phyloP scores from a whole-genome alignment of 1,140 invertebrate genomes.

The Listronotus bonariensis region DNA sequence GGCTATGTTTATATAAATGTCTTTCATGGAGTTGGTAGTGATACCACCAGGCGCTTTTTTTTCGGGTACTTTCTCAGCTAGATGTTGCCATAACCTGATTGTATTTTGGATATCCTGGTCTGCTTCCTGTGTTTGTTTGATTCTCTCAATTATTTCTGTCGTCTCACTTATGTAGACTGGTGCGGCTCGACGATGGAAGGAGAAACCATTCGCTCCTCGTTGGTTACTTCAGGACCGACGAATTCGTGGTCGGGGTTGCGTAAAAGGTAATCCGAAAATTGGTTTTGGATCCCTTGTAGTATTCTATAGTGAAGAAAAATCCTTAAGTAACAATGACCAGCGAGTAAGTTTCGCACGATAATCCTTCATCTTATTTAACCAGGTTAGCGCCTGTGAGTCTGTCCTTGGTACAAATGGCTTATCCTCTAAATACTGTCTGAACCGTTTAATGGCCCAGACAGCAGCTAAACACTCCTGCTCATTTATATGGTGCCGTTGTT shows the following conservation, averaged over 20 bases:
- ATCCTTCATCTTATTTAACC: constrained; percentile 43
- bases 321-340: constrained; percentile 44
- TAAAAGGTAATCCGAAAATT: constrained; percentile 28
- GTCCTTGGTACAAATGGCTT: constrained; percentile 24
- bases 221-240: too few species aligned
- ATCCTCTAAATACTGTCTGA: constrained; percentile 47
- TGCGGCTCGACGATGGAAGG: too few species aligned
- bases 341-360: constrained; percentile 43
- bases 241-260: too few species aligned
- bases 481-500: constrained; percentile 34
- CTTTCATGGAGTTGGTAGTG: not conserved
- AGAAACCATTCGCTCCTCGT: too few species aligned
- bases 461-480: constrained; percentile 36
- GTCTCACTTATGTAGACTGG: too few species aligned
- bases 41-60: too few species aligned
- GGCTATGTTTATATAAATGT: not conserved
- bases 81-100: not conserved
- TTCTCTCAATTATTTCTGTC: too few species aligned
- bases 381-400: constrained; percentile 35
- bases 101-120: not conserved
- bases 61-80: too few species aligned
- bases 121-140: constrained; percentile 20
- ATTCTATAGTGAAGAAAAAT: constrained; percentile 39
- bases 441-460: constrained; percentile 54
- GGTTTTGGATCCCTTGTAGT: constrained; percentile 38